phyloP scores from a whole-genome alignment of 92 coral and sea anemone genomes.

The Heliopora coerulea region DNA sequence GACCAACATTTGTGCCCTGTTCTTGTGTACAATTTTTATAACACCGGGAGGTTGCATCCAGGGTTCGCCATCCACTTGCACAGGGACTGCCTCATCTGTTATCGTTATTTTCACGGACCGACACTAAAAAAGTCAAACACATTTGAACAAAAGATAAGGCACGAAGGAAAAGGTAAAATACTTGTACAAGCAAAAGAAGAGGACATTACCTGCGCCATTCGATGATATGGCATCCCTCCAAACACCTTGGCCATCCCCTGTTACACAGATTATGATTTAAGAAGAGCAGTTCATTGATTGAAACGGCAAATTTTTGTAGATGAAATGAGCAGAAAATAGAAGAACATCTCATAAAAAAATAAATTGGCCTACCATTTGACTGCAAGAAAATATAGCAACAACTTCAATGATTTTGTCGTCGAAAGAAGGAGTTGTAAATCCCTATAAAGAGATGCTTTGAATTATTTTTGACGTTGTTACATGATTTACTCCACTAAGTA shows the following conservation, averaged over 20 bases:
- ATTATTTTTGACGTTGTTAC: no score
- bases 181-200: no score
- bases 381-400: constrained; percentile 89
- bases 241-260: constrained; percentile 97
- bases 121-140: constrained; percentile 58
- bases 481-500: no score
- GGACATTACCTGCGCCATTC: constrained; percentile 88
- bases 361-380: constrained; percentile 77
- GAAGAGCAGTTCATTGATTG: not conserved
- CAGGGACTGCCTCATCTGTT: constrained; percentile 89
- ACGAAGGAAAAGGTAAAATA: no score
- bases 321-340: not conserved
- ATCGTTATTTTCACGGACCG: constrained; percentile 91
- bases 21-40: constrained; percentile 93
- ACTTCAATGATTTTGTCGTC: constrained; percentile 95
- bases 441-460: constrained; percentile 59
- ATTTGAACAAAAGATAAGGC: not conserved
- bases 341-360: not conserved
- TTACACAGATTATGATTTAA: not conserved
- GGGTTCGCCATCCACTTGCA: constrained; percentile 98
- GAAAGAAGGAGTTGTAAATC: constrained; percentile 89
- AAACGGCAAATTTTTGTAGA: no score
- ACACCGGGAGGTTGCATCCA: constrained; percentile 99
- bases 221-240: constrained; percentile 97
- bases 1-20: constrained; percentile 97